Conservation (phyloP, 2,113 vertebrate species). For the Corythornis cristatus region DNA sequence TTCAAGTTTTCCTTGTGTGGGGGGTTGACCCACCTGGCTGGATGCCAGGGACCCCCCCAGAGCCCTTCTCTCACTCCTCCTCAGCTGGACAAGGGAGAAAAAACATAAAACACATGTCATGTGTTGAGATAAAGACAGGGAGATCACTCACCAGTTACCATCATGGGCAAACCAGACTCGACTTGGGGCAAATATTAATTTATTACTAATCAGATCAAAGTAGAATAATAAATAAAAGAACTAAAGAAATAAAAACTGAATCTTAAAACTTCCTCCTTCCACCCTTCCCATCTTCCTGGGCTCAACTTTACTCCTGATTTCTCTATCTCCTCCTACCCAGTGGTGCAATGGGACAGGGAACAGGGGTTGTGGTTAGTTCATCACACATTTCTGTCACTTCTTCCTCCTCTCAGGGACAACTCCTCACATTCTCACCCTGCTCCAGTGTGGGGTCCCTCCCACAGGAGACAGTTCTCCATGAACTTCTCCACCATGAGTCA, state of each 20-base stretch:
- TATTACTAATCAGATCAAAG: background rate
- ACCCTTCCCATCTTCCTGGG: background rate
- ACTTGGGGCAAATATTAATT: background rate
- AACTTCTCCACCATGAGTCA: background rate
- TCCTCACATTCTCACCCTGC: too few relatives aligned
- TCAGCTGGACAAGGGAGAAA: background rate
- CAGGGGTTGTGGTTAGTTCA: background rate
- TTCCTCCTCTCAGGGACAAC: too few relatives aligned
- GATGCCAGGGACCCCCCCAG: background rate
- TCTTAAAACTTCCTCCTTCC: background rate
- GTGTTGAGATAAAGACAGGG: background rate
- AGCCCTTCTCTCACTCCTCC: background rate
- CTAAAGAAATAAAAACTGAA: background rate
- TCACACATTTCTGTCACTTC: too few relatives aligned
- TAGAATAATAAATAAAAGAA: background rate
- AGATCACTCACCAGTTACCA: background rate
- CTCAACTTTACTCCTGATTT: background rate
- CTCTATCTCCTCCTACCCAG: background rate
- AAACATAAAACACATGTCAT: too few relatives aligned
- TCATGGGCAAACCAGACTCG: background rate
- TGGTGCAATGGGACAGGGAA: background rate
- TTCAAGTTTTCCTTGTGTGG: background rate
- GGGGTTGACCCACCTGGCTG: background rate
- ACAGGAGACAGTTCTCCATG: background rate
- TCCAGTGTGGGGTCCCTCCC: too few relatives aligned